Conservation (phyloP, 2,888 invertebrate species). For the Idaea dimidiata region DNA sequence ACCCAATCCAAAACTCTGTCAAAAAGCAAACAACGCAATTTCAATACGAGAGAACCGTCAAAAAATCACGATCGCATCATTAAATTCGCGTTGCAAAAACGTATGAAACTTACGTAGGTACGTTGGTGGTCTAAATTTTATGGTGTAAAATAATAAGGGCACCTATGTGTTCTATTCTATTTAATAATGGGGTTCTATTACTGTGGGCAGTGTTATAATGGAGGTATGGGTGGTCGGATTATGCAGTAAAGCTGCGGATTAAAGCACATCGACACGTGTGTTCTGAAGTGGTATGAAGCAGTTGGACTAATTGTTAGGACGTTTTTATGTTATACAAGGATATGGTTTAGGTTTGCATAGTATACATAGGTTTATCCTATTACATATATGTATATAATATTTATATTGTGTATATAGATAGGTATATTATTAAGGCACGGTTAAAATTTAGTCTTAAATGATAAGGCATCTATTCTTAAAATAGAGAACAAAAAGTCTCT, state of each 20-base stretch:
- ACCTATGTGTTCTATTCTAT: conserved; percentile 67
- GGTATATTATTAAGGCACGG: too few species aligned
- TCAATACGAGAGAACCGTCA: conserved; percentile 55
- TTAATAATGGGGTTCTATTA: conserved; percentile 71
- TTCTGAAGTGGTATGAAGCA: conserved; percentile 67
- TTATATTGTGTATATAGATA: too few species aligned
- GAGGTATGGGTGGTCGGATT: conserved; percentile 77
- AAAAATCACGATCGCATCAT: conserved; percentile 76
- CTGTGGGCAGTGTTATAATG: conserved; percentile 64
- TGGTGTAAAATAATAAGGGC: conserved; percentile 71
- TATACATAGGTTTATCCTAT: too few species aligned
- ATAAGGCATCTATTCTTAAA: too few species aligned
- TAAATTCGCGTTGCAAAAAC: conserved; percentile 64
- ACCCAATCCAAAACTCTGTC: conserved; percentile 31
- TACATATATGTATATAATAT: too few species aligned
- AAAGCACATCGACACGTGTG: conserved; percentile 75
- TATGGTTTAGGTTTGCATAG: background rate
- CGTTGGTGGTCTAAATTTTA: conserved; percentile 75
- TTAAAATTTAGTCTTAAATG: too few species aligned
- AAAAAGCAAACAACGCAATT: conserved; percentile 35
- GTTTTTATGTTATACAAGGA: conserved; percentile 5
- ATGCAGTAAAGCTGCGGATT: conserved; percentile 69
- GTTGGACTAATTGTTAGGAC: conserved; percentile 42
- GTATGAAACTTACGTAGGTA: conserved; percentile 27
- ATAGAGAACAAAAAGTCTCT: too few species aligned